phyloP scores from a whole-genome alignment of 2,113 vertebrate species.

The Lontra canadensis region DNA sequence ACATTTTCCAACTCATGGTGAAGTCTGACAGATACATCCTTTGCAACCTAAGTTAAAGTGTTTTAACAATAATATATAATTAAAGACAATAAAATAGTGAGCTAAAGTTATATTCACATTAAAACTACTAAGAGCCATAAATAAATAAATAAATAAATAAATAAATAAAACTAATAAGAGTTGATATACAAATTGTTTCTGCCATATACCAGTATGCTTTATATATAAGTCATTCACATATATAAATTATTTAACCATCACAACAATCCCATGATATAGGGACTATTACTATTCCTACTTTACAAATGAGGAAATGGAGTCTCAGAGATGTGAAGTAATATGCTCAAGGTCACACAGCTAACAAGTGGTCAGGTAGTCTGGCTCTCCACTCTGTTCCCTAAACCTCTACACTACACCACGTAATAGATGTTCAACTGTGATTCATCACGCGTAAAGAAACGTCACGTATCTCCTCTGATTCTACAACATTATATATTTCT shows the following conservation, averaged over 20 bases:
- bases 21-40: conserved; percentile 97
- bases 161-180: background rate
- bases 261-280: background rate
- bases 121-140: background rate
- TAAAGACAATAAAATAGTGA: background rate
- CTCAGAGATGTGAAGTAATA: background rate
- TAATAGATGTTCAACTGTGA: background rate
- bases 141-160: background rate
- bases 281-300: background rate
- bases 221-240: background rate
- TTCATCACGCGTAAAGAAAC: background rate
- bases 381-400: background rate
- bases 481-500: background rate
- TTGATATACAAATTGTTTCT: background rate
- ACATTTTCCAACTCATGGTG: conserved; percentile 98
- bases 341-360: background rate
- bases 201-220: background rate
- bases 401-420: background rate
- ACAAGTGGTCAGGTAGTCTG: background rate
- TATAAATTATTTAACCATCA: background rate
- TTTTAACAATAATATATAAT: conserved; percentile 61
- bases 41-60: conserved; percentile 91
- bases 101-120: background rate
- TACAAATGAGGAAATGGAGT: background rate
- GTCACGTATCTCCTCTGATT: background rate